These are phyloP conservation scores for Poeciliopsis presidionis DNA, from an alignment of 2,797 vertebrate species.

Conservation along the genomic window DNA sequence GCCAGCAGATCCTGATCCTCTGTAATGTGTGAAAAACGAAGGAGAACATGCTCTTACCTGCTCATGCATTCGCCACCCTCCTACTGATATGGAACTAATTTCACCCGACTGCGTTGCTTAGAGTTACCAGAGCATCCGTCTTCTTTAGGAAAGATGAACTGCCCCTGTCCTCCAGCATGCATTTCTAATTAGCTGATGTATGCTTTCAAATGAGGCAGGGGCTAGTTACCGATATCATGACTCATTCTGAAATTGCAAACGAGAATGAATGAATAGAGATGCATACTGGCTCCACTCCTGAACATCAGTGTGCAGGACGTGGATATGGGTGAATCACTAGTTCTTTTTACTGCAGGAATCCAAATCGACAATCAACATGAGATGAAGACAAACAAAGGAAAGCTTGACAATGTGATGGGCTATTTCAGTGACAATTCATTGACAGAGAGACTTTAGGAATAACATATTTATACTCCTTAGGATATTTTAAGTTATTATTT, in stretches of 20 bases:
- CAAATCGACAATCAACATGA: no score
- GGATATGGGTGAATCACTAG: background rate
- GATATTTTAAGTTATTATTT: no score
- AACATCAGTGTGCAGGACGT: background rate
- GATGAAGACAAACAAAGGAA: no score
- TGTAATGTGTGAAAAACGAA: conserved; percentile 21
- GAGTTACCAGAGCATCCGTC: conserved; percentile 58
- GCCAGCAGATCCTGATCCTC: conserved; percentile 8
- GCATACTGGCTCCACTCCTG: background rate
- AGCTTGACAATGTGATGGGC: no score
- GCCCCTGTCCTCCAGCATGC: no score
- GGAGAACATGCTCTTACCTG: conserved; percentile 25
- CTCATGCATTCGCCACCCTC: conserved; percentile 61
- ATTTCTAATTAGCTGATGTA: background rate
- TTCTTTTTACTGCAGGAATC: no score
- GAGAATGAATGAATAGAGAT: background rate
- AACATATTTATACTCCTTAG: no score
- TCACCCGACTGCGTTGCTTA: conserved; percentile 63
- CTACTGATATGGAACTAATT: conserved; percentile 64
- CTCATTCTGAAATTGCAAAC: background rate
- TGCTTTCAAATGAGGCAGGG: background rate
- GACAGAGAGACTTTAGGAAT: no score
- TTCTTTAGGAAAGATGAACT: conserved; percentile 58
- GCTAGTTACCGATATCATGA: background rate
- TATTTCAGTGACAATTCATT: no score